Percentiles rank a stretch among this genome's conserved stretches.
These are phyloP conservation scores for Caenorhabditis macrosperma DNA, from an alignment of 2,888 invertebrate species.

Conservation along the genomic window DNA sequence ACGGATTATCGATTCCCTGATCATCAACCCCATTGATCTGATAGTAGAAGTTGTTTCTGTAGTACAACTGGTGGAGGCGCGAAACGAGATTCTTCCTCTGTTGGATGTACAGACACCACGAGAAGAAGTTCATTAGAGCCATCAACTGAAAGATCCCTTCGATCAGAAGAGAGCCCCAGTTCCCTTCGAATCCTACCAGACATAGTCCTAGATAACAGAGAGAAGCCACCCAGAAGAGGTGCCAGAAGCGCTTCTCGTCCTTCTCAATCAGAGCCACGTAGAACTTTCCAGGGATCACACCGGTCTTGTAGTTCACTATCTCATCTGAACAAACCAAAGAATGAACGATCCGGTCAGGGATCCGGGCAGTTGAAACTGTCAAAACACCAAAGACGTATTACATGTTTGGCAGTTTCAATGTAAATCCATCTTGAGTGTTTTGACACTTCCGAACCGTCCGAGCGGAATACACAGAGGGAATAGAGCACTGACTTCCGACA, in stretches of 20 bases:
- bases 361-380: not conserved
- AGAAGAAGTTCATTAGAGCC: constrained; percentile 81
- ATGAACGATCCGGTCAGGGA: not conserved
- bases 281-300: constrained; percentile 83
- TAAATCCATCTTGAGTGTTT: constrained; percentile 26
- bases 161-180: too few relatives aligned
- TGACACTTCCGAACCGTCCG: not conserved
- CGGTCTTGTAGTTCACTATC: constrained; percentile 82
- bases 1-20: constrained; percentile 83
- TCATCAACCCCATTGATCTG: constrained; percentile 81
- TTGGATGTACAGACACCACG: constrained; percentile 82
- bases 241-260: constrained; percentile 82
- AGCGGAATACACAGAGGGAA: constrained; percentile 1
- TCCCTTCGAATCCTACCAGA: constrained; percentile 49
- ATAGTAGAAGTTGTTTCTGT: constrained; percentile 82
- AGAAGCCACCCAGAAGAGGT: constrained; percentile 79
- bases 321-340: constrained; percentile 81
- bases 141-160: constrained; percentile 80
- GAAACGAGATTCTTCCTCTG: constrained; percentile 82
- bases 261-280: constrained; percentile 82
- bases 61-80: constrained; percentile 82
- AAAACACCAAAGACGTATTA: constrained; percentile 39
- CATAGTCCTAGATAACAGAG: constrained; percentile 77
- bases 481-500: constrained; percentile 59
- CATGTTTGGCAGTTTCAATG: constrained; percentile 19